Evolutionary conservation across 2,113 vertebrate species (phyloP).

Genomic region (Mobula hypostoma): DNA sequence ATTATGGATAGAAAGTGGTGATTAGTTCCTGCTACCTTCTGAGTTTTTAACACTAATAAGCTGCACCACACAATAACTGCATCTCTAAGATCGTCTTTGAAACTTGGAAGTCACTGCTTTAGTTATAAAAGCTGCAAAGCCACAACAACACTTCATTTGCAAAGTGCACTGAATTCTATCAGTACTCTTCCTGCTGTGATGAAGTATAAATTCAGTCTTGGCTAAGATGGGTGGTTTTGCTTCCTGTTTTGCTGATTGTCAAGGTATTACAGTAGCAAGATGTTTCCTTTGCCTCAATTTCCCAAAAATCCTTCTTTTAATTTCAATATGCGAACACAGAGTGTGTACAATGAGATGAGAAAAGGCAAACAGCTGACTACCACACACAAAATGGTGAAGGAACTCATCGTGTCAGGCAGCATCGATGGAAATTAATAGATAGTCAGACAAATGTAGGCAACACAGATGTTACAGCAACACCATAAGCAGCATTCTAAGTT

Average conservation of each 20-base stretch:
- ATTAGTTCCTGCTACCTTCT: background rate
- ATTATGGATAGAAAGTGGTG: background rate
- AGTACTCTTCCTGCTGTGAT: background rate
- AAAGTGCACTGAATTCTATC: background rate
- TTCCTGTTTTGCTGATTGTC: background rate
- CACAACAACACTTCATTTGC: background rate
- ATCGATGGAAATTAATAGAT: too few relatives aligned
- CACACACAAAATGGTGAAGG: too few relatives aligned
- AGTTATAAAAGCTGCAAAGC: background rate
- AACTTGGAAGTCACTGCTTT: background rate
- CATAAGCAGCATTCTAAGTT: background rate
- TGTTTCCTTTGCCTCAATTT: background rate
- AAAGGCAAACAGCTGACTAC: background rate
- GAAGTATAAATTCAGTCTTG: background rate
- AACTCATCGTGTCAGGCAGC: too few relatives aligned
- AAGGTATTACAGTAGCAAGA: background rate
- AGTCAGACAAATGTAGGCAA: background rate
- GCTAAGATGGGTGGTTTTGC: background rate
- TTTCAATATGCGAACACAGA: background rate
- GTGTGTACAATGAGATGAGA: background rate
- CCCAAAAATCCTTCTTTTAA: background rate
- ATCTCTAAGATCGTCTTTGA: background rate
- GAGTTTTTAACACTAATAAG: background rate
- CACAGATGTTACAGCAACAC: background rate
- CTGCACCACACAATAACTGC: background rate